These are phyloP conservation scores for Leptonema lineaticorne DNA, from an alignment of 1,140 invertebrate genomes.

Conservation along the genomic window DNA sequence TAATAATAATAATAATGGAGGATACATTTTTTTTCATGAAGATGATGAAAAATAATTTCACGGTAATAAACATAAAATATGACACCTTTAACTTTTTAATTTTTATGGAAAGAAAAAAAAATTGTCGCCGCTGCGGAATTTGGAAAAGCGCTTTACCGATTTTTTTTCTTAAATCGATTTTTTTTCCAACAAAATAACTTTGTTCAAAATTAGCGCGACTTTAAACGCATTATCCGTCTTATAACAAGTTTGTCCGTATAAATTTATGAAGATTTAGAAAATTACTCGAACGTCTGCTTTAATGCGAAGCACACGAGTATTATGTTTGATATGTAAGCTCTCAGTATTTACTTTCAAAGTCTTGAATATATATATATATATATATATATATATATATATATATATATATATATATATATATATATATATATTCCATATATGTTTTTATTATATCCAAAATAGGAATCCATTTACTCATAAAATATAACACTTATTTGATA, in stretches of 20 bases:
- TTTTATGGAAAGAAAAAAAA: neutral
- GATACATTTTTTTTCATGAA: no score
- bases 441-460: neutral
- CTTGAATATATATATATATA: neutral
- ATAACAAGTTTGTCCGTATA: no score
- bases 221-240: no score
- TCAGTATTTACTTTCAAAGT: constrained; percentile 15
- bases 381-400: no score
- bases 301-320: constrained; percentile 6
- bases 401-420: no score
- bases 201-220: neutral
- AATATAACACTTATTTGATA: no score
- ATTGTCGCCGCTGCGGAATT: neutral
- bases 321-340: constrained; percentile 16
- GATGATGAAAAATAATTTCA: no score
- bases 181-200: no score
- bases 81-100: neutral
- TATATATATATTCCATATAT: neutral
- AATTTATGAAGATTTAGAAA: neutral
- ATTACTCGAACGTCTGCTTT: constrained; percentile 12
- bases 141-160: no score
- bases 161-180: no score
- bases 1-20: no score
- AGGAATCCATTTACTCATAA: neutral
- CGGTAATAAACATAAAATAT: neutral